Evolutionary conservation across 2,888 invertebrate genomes (phyloP), one percentile per base, ranked within the genome.

Genomic region (Heliconius cydno): DNA sequence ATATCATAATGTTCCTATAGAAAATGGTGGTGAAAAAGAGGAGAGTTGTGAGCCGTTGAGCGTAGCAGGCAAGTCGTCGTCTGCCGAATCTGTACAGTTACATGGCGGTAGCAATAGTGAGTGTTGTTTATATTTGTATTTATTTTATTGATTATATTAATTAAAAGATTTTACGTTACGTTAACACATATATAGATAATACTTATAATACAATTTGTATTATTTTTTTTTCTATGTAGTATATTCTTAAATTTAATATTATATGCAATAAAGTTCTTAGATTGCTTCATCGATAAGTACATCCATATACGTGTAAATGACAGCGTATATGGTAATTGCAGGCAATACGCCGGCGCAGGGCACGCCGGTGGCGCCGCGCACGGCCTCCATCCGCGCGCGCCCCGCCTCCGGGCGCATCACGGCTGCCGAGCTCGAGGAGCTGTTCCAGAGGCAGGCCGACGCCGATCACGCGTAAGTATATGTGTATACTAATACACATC

Each of bases 361-460:
- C 86, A 96, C 97, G 9, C 96, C 97, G 41, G 95, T 96, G 82
- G 97, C 97, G 85, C 96, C 97, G 30, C 96, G 98, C 88, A 98
- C 98, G 63, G 99, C 99, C 10, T 98, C 98, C 81, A 98, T 99
- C 85, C 96, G 98, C 84, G 97, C 98, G 84, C 96, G 99, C 63
- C 98, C 98, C 46, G 97, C 97, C 0, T 98, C 98, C 30, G 97
- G 97, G 82, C 96, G 99, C 86, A 98, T 98, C 87, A 98, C 98
- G 2, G 98, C 98, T 34, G 97, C 98, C 7, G 98, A 99, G 92
- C 96, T 99, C 80, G 98, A 98, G 94, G 98, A 98, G 92, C 96
- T 99, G 86, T 98, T 99, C 96, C 97, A 98, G 92, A 95, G 98
- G 63, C 98, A 98, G 90, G 97, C 97, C 82, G 97, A 96, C 81